Conservation (phyloP, 2,113 vertebrate genomes). For the Procapra przewalskii region DNA sequence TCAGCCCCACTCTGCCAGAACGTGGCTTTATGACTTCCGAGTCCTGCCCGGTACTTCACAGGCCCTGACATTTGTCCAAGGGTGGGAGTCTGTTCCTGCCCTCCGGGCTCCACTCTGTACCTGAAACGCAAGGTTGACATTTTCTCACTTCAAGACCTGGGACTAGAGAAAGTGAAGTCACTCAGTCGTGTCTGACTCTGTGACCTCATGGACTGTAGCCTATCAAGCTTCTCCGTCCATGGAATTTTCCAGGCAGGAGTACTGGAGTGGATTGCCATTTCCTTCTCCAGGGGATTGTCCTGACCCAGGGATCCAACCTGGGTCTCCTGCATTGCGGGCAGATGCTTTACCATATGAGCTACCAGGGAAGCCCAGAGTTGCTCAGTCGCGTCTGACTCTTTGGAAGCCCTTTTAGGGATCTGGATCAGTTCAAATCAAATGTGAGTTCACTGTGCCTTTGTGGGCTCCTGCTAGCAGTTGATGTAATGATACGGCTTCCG, state of each 20-base stretch:
- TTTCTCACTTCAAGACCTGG: not conserved
- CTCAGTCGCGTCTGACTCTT: fast-evolving
- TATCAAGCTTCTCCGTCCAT: not conserved
- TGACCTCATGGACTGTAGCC: not conserved
- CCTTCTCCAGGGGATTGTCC: not conserved
- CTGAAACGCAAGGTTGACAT: no score
- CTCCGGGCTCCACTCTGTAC: not conserved
- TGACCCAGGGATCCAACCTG: not conserved
- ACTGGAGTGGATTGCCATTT: not conserved
- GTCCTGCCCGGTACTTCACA: not conserved
- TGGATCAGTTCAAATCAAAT: not conserved
- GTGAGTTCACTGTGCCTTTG: not conserved
- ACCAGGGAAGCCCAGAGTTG: not conserved
- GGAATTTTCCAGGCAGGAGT: not conserved
- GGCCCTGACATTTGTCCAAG: not conserved
- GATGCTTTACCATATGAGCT: not conserved
- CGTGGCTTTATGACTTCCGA: not conserved
- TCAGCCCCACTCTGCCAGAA: not conserved
- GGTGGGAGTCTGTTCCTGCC: not conserved
- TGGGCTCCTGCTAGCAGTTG: not conserved
- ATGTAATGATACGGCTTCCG: not conserved
- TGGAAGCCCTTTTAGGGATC: not conserved
- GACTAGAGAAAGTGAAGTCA: not conserved
- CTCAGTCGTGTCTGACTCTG: not conserved
- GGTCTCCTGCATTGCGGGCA: not conserved